phyloP scores from a whole-genome alignment of 2,797 vertebrate genomes.

The Heteromormyrus szaboi region DNA sequence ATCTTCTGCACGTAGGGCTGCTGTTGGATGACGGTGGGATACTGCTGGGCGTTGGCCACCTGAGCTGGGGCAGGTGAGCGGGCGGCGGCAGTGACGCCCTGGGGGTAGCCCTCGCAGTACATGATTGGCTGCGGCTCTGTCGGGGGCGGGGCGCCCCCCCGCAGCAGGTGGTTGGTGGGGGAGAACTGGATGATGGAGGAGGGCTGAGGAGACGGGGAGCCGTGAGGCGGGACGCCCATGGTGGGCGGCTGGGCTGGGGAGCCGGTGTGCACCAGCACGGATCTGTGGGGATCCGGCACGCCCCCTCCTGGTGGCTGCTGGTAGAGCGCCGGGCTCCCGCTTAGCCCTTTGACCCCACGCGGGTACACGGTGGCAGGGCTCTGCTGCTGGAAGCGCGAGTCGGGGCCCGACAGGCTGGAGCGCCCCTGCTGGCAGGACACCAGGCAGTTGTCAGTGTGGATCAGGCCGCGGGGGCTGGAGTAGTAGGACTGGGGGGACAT shows the following conservation, averaged over 20 bases:
- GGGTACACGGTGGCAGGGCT: constrained; percentile 78
- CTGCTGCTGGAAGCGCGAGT: constrained; percentile 82
- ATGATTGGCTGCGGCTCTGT: constrained; percentile 76
- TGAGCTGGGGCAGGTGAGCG: constrained; percentile 56
- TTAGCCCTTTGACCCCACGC: constrained; percentile 73
- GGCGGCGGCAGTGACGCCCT: constrained; percentile 43
- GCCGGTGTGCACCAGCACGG: constrained; percentile 84
- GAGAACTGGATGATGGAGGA: constrained; percentile 79
- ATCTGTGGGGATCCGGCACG: constrained; percentile 79
- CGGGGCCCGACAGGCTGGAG: constrained; percentile 70
- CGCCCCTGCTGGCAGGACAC: constrained; percentile 84
- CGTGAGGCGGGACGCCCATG: constrained; percentile 58
- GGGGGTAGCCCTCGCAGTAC: constrained; percentile 79
- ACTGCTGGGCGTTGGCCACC: constrained; percentile 60
- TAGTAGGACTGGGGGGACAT: constrained; percentile 80
- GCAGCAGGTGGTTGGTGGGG: constrained; percentile 76
- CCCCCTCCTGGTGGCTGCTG: constrained; percentile 64
- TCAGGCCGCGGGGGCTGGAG: constrained; percentile 71
- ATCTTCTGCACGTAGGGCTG: constrained; percentile 63
- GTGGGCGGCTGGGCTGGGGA: constrained; percentile 69
- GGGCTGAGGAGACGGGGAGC: constrained; percentile 68
- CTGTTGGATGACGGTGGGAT: constrained; percentile 89
- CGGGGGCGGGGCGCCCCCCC: constrained; percentile 62
- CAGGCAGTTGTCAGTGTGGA: constrained; percentile 75
- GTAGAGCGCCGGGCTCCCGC: constrained; percentile 68